Evolutionary conservation across 2,888 invertebrate species (phyloP), one percentile per base, ranked within the genome.

Genomic region (Isotomurus palustris): DNA sequence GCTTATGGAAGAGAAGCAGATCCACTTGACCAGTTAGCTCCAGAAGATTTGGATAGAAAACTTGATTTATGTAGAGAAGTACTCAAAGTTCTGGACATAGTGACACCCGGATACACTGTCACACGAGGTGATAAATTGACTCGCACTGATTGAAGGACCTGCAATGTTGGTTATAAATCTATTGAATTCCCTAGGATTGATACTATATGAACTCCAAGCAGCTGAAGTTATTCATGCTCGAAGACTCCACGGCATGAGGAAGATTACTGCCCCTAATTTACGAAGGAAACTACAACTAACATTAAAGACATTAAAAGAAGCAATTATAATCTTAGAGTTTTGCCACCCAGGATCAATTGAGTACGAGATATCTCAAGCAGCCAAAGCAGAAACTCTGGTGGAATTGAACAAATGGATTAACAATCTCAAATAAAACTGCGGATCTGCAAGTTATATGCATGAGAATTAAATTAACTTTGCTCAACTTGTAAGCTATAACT

Each of bases 181-280:
- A 12, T 22, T 45, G 24, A 45, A 22, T 45, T 22, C 8, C n/a
- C 14, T 19, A 58, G 59, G 56, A 4, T 51, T 61, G 41, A 53
- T 70, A 19, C 50, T 70, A n/a, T 70, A 70, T 40, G 70, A 70
- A 45, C 57, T 67, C 1, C 70, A 70, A 64, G 70, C 70, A 8
- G 67, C 70, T 4, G 67, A 70, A 60, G 62, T 64, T 4, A 54
- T 67, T 1, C 56, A 58, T 5, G 48, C 58, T 14, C 52, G 66
- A 2, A 52, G 67, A 17, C 40, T 62, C 1, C 62, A 60, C 50
- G 63, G 65, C 49, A 21, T 36, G 2, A 29, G 56, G 1, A 65
- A 64, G 41, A 38, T 60, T 10, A 56, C 63, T 5, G 60, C 62
- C 52, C 38, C 67, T 1, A 29, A 63, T 40, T 29, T 69, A 2